Base-by-base conservation (phyloP, 2,113 vertebrate species). In the Pongo abelii region DNA sequence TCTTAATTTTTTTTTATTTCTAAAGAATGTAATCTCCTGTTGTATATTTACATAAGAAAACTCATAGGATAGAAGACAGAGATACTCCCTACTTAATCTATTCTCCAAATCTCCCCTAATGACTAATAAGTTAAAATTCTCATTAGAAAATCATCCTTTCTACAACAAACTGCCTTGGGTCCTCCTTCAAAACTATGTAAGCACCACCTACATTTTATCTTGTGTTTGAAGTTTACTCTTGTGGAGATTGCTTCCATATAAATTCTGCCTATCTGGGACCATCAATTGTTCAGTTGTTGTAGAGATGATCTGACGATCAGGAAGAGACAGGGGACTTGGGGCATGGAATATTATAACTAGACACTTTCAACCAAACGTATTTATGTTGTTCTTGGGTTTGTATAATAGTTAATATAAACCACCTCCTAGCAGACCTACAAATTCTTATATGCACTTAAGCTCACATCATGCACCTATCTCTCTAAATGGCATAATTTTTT, bases 321-420 rank as follows among this genome's bases (percentile, higher is more conserved):
- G 5, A 52, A 61, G 23, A 5, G 4, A 7, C 32, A 3, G 8
- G 3, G 7, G 10, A 11, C 3, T 48, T 0, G 1, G 35, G 30
- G 74, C 14, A 48, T 38, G 40, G 35, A 69, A 88, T 32, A 40
- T 25, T 70, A 32, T 40, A 79, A 55, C 8, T 32, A 75, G 8
- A 69, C 5, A 67, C 18, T 69, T 75, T 52, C 40, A 87, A 67
- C 5, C 48, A 91, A 77, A 9, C 38, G 5, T 17, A 52, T 22
- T 83, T 57, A 50, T 52, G 23, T 84, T 69, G 32, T 50, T 61
- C 3, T n/a, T 1, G 7, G 27, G 38, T 35, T 40, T 80, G 32
- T 64, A 50, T 8, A 61, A 25, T 27, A 87, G 5, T 64, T 38
- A 57, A 43, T 74, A 27, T 55, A 70, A 64, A 84, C 7, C 5